Percentiles rank a stretch among this genome's conserved stretches.
Evolutionary conservation across 2,797 vertebrate genomes (phyloP).

Genomic region (Aphelocoma californica): DNA sequence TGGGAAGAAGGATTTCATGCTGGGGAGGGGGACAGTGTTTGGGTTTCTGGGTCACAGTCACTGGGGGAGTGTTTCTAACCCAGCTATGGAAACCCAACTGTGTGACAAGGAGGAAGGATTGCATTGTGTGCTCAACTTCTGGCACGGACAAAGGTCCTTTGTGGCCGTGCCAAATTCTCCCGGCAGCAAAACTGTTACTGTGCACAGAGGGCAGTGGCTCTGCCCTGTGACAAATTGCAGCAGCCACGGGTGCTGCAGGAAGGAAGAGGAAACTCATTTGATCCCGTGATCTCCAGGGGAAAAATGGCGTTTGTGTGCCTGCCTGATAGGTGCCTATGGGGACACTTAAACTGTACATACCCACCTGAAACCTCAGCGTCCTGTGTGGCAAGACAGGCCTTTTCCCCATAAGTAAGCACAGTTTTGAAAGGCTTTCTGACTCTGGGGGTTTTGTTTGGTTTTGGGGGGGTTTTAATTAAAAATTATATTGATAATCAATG

Average conservation of each 20-base stretch:
- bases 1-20: accelerated
- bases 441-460: neutral
- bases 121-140: neutral
- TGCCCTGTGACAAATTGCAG: neutral
- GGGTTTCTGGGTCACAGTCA: neutral
- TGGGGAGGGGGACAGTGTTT: neutral
- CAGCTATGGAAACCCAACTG: neutral
- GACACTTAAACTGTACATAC: neutral
- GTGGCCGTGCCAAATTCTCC: constrained; percentile 32
- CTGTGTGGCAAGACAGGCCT: neutral
- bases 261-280: neutral
- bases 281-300: neutral
- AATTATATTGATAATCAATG: neutral
- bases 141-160: constrained; percentile 55
- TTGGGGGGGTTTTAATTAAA: neutral
- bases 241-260: neutral
- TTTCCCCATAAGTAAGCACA: neutral
- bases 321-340: neutral
- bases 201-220: constrained; percentile 38
- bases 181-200: neutral
- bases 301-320: neutral
- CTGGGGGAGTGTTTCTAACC: neutral
- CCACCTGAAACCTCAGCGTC: neutral
- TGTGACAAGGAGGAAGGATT: constrained; percentile 47
- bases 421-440: neutral